Evolutionary conservation across 2,797 vertebrate genomes (phyloP), one percentile per base, ranked within the genome.

Genomic region (Enteromius afrohamiltoni): DNA sequence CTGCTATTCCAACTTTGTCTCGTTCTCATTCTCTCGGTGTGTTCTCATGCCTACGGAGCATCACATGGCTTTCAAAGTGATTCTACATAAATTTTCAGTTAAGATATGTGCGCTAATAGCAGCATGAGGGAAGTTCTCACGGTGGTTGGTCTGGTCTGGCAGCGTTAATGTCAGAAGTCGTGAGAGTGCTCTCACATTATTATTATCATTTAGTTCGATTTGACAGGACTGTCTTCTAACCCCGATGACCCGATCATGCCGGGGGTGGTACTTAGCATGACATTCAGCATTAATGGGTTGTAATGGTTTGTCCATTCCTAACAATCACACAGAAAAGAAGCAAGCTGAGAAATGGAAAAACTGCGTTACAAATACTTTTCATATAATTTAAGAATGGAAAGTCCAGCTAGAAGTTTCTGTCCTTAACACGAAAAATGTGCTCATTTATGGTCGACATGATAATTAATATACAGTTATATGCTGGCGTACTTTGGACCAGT

Each of bases 151-250:
- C 74, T 3, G 82, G 84, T 79, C 77, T 60, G n/a, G 58, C 47
- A 31, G 64, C 6, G 79, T 62, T 85, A 81, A 89, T 87, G 78
- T 83, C 64, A 68, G 42, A 29, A 75, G 75, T 71, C 65, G 29
- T 79, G 85, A 78, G 85, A 86, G 79, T 71, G 78, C 55, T 69
- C 64, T 23, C 68, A 77, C 84, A 82, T 82, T 83, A 40, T 86
- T 83, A 86, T 89, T 78, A 84, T 69, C 79, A 67, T 87, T 89
- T 85, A 83, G 83, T 77, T 53, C 5, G 23, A 68, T 79, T 70
- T 85, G 77, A 83, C 68, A 77, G 76, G 47, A 76, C 40, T 74
- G 80, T 80, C 65, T 83, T 78, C 80, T 79, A 31, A 65, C 85
- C 85, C 64, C 37, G 51, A 60, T 81, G 80, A 79, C 78, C 88